Evolutionary conservation across 2,888 invertebrate species (phyloP).

Genomic region (Drosophila helvetica): DNA sequence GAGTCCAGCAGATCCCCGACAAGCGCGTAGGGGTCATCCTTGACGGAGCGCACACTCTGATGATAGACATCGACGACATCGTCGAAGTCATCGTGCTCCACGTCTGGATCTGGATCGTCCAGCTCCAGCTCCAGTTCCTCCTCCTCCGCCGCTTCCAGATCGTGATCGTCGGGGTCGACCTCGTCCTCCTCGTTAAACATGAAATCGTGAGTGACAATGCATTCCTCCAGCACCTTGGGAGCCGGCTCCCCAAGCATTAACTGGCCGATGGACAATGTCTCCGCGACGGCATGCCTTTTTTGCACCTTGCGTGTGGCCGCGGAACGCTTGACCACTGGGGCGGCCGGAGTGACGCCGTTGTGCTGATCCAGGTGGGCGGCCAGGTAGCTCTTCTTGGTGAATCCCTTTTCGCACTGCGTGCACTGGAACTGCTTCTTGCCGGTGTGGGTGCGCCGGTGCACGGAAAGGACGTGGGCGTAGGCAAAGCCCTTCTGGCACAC

Average conservation of each 20-base stretch:
- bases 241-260: constrained; percentile 47
- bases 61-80: constrained; percentile 56
- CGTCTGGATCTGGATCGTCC: constrained; percentile 46
- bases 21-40: constrained; percentile 49
- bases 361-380: constrained; percentile 80
- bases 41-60: constrained; percentile 44
- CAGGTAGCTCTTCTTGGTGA: constrained; percentile 82
- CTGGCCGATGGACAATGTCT: constrained; percentile 17
- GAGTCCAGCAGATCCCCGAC: constrained; percentile 52
- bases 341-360: constrained; percentile 9
- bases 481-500: constrained; percentile 83
- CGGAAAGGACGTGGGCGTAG: constrained; percentile 82
- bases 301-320: constrained; percentile 21
- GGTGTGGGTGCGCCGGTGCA: constrained; percentile 82
- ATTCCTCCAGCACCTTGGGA: constrained; percentile 68
- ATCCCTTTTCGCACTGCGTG: constrained; percentile 81
- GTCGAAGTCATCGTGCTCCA: constrained; percentile 36
- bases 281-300: neutral
- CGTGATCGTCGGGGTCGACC: constrained; percentile 15
- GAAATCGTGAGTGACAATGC: constrained; percentile 74
- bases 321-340: constrained; percentile 16
- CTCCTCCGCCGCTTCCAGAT: constrained; percentile 26
- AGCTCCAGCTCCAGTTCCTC: constrained; percentile 37
- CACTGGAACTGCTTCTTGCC: constrained; percentile 83
- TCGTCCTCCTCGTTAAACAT: constrained; percentile 66